Percentiles rank a stretch among this genome's conserved stretches.
Conservation (phyloP, 2,797 vertebrate genomes). For the Muscicapa comitata region DNA sequence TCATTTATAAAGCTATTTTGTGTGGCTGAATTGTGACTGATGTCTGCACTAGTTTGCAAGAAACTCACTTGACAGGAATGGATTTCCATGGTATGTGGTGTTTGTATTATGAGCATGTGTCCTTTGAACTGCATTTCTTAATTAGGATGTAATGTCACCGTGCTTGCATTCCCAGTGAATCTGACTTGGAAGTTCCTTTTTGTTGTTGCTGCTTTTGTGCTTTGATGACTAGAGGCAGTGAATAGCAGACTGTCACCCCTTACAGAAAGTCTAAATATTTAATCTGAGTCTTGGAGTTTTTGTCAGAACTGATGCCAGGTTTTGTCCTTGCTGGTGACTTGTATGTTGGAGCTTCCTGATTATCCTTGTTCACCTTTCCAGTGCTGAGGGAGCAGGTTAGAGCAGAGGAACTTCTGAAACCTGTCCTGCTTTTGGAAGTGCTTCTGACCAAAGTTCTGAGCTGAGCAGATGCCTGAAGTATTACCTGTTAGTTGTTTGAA, state of each 20-base stretch:
- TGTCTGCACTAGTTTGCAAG: not conserved
- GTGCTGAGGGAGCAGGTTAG: not conserved
- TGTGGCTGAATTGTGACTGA: not conserved
- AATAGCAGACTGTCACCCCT: not conserved
- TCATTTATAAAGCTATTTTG: not conserved
- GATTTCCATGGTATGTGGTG: not conserved
- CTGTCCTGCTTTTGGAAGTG: not conserved
- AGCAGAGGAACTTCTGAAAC: not conserved
- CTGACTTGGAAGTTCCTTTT: not conserved
- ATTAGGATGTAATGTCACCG: not conserved
- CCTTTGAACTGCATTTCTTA: constrained; percentile 40
- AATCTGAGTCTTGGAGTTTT: not conserved
- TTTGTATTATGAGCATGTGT: not conserved
- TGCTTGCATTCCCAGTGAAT: not conserved
- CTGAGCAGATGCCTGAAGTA: not conserved
- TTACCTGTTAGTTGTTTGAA: not conserved
- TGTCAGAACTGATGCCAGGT: not conserved
- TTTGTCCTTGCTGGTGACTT: not conserved
- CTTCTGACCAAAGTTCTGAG: not conserved
- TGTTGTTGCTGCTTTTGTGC: not conserved
- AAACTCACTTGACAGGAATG: constrained; percentile 9
- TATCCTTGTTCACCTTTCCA: not conserved
- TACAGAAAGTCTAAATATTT: not conserved
- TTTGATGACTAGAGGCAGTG: not conserved
- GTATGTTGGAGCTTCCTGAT: not conserved